Evolutionary conservation across 2,888 invertebrate genomes (phyloP).

Genomic region (Zygogramma bicolorata): DNA sequence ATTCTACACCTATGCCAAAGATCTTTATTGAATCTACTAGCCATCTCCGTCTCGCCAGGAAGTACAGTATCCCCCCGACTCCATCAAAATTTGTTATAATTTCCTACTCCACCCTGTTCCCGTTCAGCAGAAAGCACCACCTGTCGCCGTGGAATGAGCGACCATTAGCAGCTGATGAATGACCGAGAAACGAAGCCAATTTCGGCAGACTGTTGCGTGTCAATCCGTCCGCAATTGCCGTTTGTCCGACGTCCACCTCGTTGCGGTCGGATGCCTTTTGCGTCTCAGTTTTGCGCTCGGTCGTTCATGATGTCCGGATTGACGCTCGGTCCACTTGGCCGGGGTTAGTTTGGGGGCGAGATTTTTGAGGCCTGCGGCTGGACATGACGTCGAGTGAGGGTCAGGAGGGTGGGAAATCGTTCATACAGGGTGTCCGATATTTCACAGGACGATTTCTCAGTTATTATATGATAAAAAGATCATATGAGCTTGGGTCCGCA

Average conservation of each 20-base stretch:
- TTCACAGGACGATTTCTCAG: too few relatives aligned
- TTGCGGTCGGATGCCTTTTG: conserved; percentile 35
- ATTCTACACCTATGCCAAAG: too few relatives aligned
- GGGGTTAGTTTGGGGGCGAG: neutral
- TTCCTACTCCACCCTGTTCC: neutral
- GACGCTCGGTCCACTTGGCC: neutral
- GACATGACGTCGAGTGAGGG: neutral
- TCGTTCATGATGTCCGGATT: neutral
- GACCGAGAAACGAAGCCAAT: conserved; percentile 65
- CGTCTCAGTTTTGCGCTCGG: conserved; percentile 8
- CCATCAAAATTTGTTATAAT: neutral
- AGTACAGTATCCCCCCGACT: neutral
- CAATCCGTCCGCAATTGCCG: conserved; percentile 47
- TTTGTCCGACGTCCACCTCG: conserved; percentile 38
- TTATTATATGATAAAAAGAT: too few relatives aligned
- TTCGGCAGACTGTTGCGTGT: conserved; percentile 62
- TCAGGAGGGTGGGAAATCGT: too few relatives aligned
- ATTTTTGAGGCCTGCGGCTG: neutral
- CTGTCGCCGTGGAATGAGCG: conserved; percentile 61
- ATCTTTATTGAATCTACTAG: too few relatives aligned
- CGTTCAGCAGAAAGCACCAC: conserved; percentile 49
- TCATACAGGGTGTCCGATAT: too few relatives aligned
- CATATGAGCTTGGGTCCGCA: too few relatives aligned
- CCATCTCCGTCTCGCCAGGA: neutral
- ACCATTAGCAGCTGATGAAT: conserved; percentile 65